A percentile compares a stretch with the other conserved stretches of the same genome.
Evolutionary conservation across 2,888 invertebrate species (phyloP).

Genomic region (Acanthosepion lycidas): DNA sequence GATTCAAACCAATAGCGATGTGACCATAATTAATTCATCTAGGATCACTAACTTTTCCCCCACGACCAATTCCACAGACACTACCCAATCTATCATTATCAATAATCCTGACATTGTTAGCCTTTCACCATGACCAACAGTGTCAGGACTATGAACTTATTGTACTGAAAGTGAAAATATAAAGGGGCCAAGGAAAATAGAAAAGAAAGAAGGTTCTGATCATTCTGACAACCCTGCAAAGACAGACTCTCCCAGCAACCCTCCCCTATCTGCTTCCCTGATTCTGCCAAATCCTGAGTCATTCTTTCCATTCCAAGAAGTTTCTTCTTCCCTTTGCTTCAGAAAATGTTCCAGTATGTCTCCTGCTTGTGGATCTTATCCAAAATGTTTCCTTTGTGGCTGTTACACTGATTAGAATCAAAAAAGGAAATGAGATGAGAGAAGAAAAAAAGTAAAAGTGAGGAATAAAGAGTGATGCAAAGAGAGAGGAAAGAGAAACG

Average conservation of each 20-base stretch:
- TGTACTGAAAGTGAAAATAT: not conserved
- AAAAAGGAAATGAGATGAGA: not conserved
- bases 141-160: not conserved
- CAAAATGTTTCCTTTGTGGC: slow-evolving; percentile 2
- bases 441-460: not conserved
- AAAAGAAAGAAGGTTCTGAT: not conserved
- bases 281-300: not conserved
- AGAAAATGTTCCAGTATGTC: not conserved
- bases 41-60: slow-evolving; percentile 21
- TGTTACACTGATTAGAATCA: not conserved
- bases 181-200: not conserved
- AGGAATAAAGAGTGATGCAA: not conserved
- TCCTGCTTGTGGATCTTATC: not conserved
- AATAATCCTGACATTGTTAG: not conserved
- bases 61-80: not conserved
- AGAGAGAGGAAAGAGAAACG: not conserved
- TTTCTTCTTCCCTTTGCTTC: not conserved
- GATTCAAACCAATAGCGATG: not conserved
- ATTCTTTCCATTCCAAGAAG: not conserved
- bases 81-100: not conserved
- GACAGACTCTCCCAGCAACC: not conserved
- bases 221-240: not conserved
- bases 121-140: not conserved
- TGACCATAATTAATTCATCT: not conserved
- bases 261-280: not conserved